These are phyloP conservation scores for Neoitamus cyanurus DNA, from an alignment of 2,888 invertebrate species.

Conservation along the genomic window DNA sequence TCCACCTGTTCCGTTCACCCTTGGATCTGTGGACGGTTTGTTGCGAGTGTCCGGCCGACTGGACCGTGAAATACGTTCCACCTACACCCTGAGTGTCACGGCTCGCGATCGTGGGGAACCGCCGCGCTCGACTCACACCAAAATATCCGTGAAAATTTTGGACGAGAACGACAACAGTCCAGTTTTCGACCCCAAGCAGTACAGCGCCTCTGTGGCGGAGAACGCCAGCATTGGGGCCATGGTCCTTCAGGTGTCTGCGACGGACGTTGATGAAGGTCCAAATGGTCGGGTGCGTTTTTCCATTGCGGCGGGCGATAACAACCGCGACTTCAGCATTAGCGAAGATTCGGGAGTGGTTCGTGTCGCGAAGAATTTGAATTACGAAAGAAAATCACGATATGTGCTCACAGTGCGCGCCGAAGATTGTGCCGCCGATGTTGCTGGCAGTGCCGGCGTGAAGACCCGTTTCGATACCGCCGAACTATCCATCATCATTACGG, in stretches of 20 bases:
- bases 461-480: slow-evolving; percentile 81
- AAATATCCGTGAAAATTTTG: slow-evolving; percentile 78
- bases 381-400: slow-evolving; percentile 88
- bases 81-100: slow-evolving; percentile 81
- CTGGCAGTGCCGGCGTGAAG: slow-evolving; percentile 53
- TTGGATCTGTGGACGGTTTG: slow-evolving; percentile 89
- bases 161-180: slow-evolving; percentile 94
- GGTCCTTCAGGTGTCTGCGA: slow-evolving; percentile 89
- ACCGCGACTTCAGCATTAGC: slow-evolving; percentile 90
- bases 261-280: slow-evolving; percentile 86
- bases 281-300: slow-evolving; percentile 94
- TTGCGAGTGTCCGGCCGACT: slow-evolving; percentile 85
- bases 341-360: slow-evolving; percentile 92
- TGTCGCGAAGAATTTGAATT: slow-evolving; percentile 93
- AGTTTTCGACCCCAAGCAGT: slow-evolving; percentile 88
- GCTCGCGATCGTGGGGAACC: slow-evolving; percentile 91
- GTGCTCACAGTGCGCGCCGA: slow-evolving; percentile 86
- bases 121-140: slow-evolving; percentile 75
- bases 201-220: slow-evolving; percentile 90
- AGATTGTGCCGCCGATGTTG: slow-evolving; percentile 82
- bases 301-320: slow-evolving; percentile 88
- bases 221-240: slow-evolving; percentile 94
- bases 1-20: slow-evolving; percentile 76
- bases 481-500: slow-evolving; percentile 85
- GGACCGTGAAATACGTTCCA: slow-evolving; percentile 83